phyloP scores from a whole-genome alignment of 2,888 invertebrate species.

The Spodoptera exigua region DNA sequence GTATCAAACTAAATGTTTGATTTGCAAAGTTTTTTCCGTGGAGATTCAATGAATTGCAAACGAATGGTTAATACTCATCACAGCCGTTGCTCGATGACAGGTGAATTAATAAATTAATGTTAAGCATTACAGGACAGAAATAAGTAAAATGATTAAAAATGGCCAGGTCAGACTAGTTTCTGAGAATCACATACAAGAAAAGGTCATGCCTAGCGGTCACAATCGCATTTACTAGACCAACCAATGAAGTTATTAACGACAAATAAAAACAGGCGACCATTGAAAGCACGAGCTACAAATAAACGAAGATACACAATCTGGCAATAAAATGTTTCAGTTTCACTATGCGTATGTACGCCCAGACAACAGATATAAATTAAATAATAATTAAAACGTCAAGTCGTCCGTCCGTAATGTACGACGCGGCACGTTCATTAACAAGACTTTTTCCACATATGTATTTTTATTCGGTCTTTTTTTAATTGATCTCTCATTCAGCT shows the following conservation, averaged over 20 bases:
- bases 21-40: slow-evolving; percentile 3
- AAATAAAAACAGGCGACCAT: slow-evolving; percentile 32
- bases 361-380: slow-evolving; percentile 60
- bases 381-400: slow-evolving; percentile 70
- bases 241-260: slow-evolving; percentile 20
- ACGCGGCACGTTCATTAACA: slow-evolving; percentile 60
- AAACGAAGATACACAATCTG: slow-evolving; percentile 37
- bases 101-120: too few species aligned
- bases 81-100: too few species aligned
- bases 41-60: slow-evolving; percentile 5
- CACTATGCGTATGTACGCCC: slow-evolving; percentile 31
- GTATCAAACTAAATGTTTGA: slow-evolving; percentile 9
- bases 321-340: slow-evolving; percentile 47
- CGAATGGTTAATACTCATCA: too few species aligned
- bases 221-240: not conserved
- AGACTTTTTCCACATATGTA: slow-evolving; percentile 48
- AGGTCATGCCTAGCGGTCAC: not conserved
- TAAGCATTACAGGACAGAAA: too few species aligned
- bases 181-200: not conserved
- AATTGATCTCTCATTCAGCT: slow-evolving; percentile 56
- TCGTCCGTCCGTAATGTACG: slow-evolving; percentile 45
- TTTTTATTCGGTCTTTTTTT: slow-evolving; percentile 44
- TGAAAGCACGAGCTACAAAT: slow-evolving; percentile 28
- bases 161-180: too few species aligned
- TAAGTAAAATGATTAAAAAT: too few species aligned